Base-by-base conservation (phyloP, 2,888 invertebrate species). In the Scaptomyza tumidula region DNA sequence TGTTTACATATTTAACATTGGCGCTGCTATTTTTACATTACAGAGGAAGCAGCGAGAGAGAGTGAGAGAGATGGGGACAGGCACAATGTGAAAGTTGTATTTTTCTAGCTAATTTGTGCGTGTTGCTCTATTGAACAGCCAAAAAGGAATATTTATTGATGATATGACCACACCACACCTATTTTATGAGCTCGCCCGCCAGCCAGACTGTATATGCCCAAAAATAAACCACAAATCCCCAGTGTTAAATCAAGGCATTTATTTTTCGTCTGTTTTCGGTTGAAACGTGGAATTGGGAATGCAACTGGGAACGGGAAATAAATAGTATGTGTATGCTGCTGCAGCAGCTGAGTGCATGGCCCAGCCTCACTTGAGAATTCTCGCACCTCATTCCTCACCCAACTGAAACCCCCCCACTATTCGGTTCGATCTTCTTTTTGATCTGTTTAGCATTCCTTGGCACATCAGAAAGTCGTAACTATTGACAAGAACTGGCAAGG, bases 81-180 rank as follows among this genome's bases (percentile, higher is more conserved):
- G 10, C 29, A 29, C 29, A 29, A 37, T 84, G 78, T 81, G 76
- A 79, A 83, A 33, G 10, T 72, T 56, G 55, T 58, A 60, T 75
- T 75, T 78, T 84, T 84, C 73, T 66, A 71, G 72, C 75, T 87
- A 83, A 83, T 87, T 83, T 41, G 41, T 83, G 74, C 82, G 63
- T 58, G 66, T 68, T 71, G 73, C 72, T 78, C 70, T 83, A 83
- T 86, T 81, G 83, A 78, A 74, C 71, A 68, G 72, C 54, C 63
- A 5, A 19, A 49, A 41, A n/a, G 41, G 85, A 65, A 87, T 78
- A 87, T 84, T 87, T 84, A 87, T 84, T 87, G 83, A 77, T 73
- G 67, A 68, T 78, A 87, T 84, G 83, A 85, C 83, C 83, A 87
- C 87, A 85, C 83, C 83, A 87, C 87, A 87, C 71, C 85, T 85